Base-by-base conservation (phyloP, 2,113 vertebrate genomes). In the Furnarius figulus region DNA sequence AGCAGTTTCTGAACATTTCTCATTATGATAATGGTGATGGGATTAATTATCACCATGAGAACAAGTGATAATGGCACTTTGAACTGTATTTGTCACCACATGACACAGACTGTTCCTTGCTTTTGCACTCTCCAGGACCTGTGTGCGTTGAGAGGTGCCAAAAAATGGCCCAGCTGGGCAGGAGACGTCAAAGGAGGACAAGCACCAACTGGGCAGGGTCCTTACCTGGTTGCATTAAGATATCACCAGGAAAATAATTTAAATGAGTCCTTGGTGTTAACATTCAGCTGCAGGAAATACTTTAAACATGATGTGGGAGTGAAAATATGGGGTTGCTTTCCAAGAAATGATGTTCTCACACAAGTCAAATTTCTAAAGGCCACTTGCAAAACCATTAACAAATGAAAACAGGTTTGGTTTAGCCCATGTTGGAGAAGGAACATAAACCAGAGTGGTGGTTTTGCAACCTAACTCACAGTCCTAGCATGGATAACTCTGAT, bases 11-110 rank as follows among this genome's bases (percentile, higher is more conserved):
- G 95, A 97, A 95, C 68, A 52, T 71, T 97, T 80, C 94, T 95
- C 93, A 83, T 98, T 97, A 97, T 85, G 91, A 72, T 98, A 96
- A 98, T 93, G 93, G 94, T 49, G 89, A 97, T 97, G 95, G 87
- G 94, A 97, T 98, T 98, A 98, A 98, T 98, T 98, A 97, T 97
- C 93, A 85, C 95, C 87, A 93, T 5, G n/a, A 98, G 95, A 96
- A 96, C 49, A 80, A 89, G 94, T 18, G 87, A 87, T 96, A 97
- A 93, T 65, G 65, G 88, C 73, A 73, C 93, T 97, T 93, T 97
- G 97, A 97, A 95, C 96, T 93, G 84, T 97, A 89, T 96, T 97
- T 96, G 94, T 95, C 94, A 93, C 96, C 84, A 33, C 94, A 40
- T 20, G 77, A 91, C 90, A 93, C 44, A 28, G 90, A 44, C 76